phyloP scores from a whole-genome alignment of 1,140 invertebrate genomes.

The Drosophila ercepeae region DNA sequence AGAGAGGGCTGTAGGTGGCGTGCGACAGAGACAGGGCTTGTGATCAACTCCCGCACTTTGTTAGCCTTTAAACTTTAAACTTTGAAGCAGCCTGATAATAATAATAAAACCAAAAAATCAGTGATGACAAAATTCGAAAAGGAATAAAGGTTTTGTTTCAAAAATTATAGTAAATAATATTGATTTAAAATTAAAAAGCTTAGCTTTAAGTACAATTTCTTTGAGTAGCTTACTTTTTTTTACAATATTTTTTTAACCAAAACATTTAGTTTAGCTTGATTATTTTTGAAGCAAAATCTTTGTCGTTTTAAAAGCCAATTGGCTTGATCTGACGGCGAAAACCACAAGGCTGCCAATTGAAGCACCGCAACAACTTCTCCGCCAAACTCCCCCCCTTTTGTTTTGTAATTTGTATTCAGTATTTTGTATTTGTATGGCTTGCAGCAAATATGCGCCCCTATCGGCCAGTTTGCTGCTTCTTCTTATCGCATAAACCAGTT shows the following conservation, averaged over 20 bases:
- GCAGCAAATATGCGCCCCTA: slow-evolving; percentile 79
- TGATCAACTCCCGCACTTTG: background rate
- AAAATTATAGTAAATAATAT: too few species aligned
- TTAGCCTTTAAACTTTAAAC: slow-evolving; percentile 39
- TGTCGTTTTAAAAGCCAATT: background rate
- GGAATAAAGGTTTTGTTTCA: background rate
- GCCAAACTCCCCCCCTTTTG: slow-evolving; percentile 4
- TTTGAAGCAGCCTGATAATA: slow-evolving; percentile 5
- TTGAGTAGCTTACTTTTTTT: too few species aligned
- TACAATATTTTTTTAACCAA: too few species aligned
- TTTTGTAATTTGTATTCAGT: slow-evolving; percentile 6
- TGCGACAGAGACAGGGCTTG: background rate
- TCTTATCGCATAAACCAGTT: slow-evolving; percentile 53
- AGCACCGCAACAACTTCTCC: slow-evolving; percentile 66
- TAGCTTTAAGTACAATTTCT: too few species aligned
- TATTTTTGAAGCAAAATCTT: too few species aligned
- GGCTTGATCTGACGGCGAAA: slow-evolving; percentile 8
- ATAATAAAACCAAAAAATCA: background rate
- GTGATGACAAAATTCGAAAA: background rate
- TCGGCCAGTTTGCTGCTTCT: slow-evolving; percentile 55
- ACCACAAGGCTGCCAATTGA: slow-evolving; percentile 71
- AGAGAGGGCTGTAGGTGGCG: background rate
- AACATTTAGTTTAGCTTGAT: too few species aligned
- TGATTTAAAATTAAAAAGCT: background rate
- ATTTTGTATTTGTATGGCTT: slow-evolving; percentile 74